phyloP scores from a whole-genome alignment of 1,140 invertebrate species.

The Lasaia peninsularis region DNA sequence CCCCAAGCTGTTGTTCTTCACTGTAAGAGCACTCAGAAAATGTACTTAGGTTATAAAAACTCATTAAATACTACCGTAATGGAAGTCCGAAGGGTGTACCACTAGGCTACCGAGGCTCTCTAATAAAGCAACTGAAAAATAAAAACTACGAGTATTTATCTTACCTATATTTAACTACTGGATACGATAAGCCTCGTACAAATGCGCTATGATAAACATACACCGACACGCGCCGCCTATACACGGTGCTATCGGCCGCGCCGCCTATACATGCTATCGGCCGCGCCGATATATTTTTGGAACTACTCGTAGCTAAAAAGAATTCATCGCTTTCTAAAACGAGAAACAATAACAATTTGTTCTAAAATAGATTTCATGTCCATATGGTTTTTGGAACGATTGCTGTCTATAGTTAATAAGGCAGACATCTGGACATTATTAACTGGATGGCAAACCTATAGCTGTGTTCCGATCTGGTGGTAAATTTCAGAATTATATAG shows the following conservation, averaged over 20 bases:
- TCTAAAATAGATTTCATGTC: constrained; percentile 13
- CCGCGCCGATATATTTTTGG: constrained; percentile 20
- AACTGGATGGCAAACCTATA: neutral
- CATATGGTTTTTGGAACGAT: neutral
- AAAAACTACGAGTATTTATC: neutral
- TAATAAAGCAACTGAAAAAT: no score
- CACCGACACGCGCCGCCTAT: neutral
- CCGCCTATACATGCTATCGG: constrained; percentile 4
- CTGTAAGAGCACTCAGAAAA: no score
- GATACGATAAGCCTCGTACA: neutral
- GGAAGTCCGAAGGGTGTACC: no score
- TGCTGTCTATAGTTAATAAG: neutral
- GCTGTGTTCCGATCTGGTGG: no score
- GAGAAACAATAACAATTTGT: constrained; percentile 25
- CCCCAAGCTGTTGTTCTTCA: no score
- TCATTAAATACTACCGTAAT: no score
- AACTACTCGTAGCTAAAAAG: constrained; percentile 17
- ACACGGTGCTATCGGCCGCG: constrained; percentile 2
- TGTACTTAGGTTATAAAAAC: no score
- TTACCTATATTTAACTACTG: neutral
- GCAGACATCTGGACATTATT: neutral
- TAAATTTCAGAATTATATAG: no score
- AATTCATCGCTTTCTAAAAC: constrained; percentile 18
- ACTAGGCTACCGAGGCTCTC: no score
- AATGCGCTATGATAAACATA: constrained; percentile 20